These are phyloP conservation scores for Tribolium madens DNA, from an alignment of 1,140 invertebrate species.

Conservation along the genomic window DNA sequence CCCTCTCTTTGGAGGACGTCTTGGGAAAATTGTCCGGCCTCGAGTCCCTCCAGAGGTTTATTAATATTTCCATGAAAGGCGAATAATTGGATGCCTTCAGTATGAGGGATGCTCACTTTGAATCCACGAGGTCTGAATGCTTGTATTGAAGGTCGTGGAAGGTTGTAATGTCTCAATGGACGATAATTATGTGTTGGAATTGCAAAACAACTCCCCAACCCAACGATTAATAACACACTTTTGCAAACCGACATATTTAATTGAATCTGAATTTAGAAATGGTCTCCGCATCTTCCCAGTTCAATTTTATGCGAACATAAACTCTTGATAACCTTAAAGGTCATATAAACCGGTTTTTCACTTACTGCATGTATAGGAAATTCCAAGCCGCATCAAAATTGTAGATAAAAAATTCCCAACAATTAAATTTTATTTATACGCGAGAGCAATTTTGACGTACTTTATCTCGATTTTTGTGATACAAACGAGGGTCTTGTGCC, in stretches of 20 bases:
- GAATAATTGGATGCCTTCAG: constrained; percentile 60
- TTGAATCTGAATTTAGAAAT: background rate
- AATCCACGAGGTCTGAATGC: constrained; percentile 54
- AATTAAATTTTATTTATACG: background rate
- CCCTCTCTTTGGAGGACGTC: constrained; percentile 66
- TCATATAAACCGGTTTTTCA: background rate
- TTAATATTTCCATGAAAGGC: constrained; percentile 65
- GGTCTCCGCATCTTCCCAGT: background rate
- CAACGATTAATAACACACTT: constrained; percentile 16
- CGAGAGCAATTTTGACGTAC: background rate
- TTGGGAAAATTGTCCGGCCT: constrained; percentile 67
- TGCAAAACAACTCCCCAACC: background rate
- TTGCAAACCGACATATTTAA: background rate
- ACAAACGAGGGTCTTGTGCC: constrained; percentile 1
- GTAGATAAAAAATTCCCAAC: background rate
- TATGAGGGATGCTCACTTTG: constrained; percentile 60
- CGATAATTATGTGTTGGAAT: background rate
- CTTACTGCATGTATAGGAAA: background rate
- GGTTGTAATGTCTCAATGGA: constrained; percentile 8
- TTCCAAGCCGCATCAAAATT: background rate
- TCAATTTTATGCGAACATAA: background rate
- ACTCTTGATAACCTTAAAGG: background rate
- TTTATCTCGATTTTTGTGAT: constrained; percentile 4
- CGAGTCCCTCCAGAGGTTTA: constrained; percentile 60
- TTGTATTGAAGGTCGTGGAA: constrained; percentile 27